phyloP scores from a whole-genome alignment of 2,888 invertebrate genomes.

The Himalopsyche tibetana region DNA sequence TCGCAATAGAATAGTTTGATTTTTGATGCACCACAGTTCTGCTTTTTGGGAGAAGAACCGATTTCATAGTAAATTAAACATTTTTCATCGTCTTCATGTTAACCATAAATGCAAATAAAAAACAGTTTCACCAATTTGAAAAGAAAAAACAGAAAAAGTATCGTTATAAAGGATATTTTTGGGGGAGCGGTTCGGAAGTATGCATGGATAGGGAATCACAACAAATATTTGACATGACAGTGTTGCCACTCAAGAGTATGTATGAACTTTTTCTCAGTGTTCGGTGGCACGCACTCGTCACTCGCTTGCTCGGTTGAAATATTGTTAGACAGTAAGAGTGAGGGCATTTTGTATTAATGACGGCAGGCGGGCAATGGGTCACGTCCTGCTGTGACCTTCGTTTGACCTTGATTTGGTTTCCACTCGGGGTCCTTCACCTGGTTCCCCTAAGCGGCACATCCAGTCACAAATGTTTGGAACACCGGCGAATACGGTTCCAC shows the following conservation, averaged over 20 bases:
- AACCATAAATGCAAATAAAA: slow-evolving; percentile 32
- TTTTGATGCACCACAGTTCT: slow-evolving; percentile 13
- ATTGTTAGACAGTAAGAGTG: slow-evolving; percentile 32
- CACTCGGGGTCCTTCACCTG: slow-evolving; percentile 83
- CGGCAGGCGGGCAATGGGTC: slow-evolving; percentile 77
- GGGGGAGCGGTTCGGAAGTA: slow-evolving; percentile 31
- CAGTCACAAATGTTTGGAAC: slow-evolving; percentile 65
- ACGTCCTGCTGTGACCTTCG: slow-evolving; percentile 84
- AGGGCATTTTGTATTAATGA: slow-evolving; percentile 51
- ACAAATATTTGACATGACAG: slow-evolving; percentile 40
- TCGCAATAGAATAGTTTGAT: slow-evolving; percentile 45
- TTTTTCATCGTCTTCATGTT: background rate
- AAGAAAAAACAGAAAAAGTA: slow-evolving; percentile 35
- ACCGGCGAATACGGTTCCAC: slow-evolving; percentile 53
- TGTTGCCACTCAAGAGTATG: slow-evolving; percentile 17
- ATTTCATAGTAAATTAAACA: background rate
- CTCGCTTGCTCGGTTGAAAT: slow-evolving; percentile 34
- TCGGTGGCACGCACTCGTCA: slow-evolving; percentile 31
- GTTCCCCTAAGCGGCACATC: slow-evolving; percentile 67
- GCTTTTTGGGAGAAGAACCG: slow-evolving; percentile 1
- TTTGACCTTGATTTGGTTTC: slow-evolving; percentile 87
- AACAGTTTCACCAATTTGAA: slow-evolving; percentile 40
- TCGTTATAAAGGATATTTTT: slow-evolving; percentile 39
- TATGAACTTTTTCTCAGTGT: slow-evolving; percentile 37
- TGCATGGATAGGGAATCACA: slow-evolving; percentile 41